Evolutionary conservation across 2,797 vertebrate species (phyloP).

Genomic region (Perodicticus potto): DNA sequence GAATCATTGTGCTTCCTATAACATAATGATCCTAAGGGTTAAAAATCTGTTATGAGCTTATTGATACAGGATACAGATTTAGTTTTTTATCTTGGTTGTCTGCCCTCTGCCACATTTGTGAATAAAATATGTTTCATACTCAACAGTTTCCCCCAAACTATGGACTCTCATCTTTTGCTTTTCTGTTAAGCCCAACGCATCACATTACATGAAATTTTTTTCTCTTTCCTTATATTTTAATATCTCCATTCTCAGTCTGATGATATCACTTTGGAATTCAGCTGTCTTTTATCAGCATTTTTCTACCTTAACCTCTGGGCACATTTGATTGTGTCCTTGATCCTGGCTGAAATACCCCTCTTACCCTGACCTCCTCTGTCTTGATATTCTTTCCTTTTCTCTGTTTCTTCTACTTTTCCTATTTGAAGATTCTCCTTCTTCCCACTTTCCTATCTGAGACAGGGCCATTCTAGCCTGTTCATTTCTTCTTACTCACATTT

Average conservation of each 20-base stretch:
- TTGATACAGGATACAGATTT: background rate
- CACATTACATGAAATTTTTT: conserved; percentile 16
- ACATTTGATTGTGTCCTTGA: background rate
- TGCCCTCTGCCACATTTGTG: background rate
- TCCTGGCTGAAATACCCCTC: background rate
- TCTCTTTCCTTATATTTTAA: background rate
- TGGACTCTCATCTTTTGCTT: background rate
- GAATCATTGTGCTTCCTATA: background rate
- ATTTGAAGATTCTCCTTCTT: background rate
- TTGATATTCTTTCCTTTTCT: background rate
- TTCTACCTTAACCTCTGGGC: background rate
- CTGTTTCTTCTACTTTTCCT: background rate
- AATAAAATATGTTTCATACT: background rate
- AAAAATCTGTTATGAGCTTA: background rate
- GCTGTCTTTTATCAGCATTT: background rate
- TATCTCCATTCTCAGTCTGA: background rate
- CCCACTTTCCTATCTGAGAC: background rate
- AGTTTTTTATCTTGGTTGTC: background rate
- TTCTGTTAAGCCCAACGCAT: background rate
- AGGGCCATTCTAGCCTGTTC: background rate
- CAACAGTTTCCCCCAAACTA: background rate
- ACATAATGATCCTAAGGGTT: background rate
- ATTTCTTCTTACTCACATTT: background rate
- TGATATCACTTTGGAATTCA: background rate
- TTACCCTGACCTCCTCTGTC: background rate